Evolutionary conservation across 2,888 invertebrate genomes (phyloP).

Genomic region (Pseudococcus jackbeardsleyi): DNA sequence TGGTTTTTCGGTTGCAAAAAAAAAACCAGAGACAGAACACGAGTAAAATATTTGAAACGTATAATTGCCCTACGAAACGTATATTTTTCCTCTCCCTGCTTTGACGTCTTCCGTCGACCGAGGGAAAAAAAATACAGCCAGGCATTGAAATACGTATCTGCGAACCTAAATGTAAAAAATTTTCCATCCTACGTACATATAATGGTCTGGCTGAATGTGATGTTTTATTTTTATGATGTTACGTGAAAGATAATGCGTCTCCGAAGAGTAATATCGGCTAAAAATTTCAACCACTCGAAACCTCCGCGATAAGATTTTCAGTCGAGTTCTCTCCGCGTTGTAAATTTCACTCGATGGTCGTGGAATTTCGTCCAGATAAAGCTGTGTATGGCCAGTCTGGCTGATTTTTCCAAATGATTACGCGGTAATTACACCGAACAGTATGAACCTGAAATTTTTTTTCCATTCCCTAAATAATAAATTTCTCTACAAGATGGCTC

Average conservation of each 20-base stretch:
- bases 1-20: background rate
- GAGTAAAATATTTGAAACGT: slow-evolving; percentile 53
- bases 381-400: background rate
- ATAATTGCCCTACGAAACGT: slow-evolving; percentile 40
- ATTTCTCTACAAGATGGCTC: slow-evolving; percentile 19
- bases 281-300: background rate
- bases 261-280: slow-evolving; percentile 27
- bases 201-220: slow-evolving; percentile 34
- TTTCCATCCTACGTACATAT: background rate
- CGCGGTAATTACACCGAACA: background rate
- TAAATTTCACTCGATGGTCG: background rate
- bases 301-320: slow-evolving; percentile 25
- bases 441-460: slow-evolving; percentile 16
- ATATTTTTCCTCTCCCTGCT: no score
- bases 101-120: no score
- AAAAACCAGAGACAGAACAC: background rate
- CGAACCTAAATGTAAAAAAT: background rate
- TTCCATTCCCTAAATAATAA: background rate
- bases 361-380: background rate
- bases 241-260: slow-evolving; percentile 32
- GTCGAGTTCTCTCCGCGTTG: background rate
- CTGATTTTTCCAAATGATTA: slow-evolving; percentile 26
- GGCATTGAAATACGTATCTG: background rate
- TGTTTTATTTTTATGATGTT: slow-evolving; percentile 39
- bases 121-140: no score